phyloP scores from a whole-genome alignment of 1,140 invertebrate genomes.

The Megalopta genalis region DNA sequence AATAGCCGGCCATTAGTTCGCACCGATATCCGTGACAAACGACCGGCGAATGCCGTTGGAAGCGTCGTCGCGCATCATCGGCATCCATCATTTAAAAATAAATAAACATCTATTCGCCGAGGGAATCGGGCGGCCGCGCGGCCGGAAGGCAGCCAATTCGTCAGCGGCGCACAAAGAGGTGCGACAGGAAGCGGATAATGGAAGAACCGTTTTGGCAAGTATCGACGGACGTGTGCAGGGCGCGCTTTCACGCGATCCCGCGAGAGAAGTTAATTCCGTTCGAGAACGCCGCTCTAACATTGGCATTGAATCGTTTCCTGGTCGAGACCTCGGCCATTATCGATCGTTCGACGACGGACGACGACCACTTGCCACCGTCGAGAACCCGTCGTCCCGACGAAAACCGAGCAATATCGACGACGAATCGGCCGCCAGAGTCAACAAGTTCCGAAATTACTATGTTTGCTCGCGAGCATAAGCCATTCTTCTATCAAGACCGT shows the following conservation, averaged over 20 bases:
- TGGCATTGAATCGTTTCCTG: slow-evolving; percentile 61
- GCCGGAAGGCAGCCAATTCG: slow-evolving; percentile 55
- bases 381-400: background rate
- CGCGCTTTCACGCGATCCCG: slow-evolving; percentile 22
- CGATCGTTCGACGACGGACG: slow-evolving; percentile 51
- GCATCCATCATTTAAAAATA: slow-evolving; percentile 46
- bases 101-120: slow-evolving; percentile 43
- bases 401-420: background rate
- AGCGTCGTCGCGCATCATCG: background rate
- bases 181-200: slow-evolving; percentile 51
- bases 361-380: background rate
- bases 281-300: slow-evolving; percentile 61
- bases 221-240: slow-evolving; percentile 18
- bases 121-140: slow-evolving; percentile 29
- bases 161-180: slow-evolving; percentile 32
- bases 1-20: background rate
- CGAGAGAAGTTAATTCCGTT: slow-evolving; percentile 64
- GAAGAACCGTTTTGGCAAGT: slow-evolving; percentile 65
- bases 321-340: slow-evolving; percentile 52
- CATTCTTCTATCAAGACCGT: too few species aligned
- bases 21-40: background rate
- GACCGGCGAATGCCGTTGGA: background rate
- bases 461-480: too few species aligned
- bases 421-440: background rate
- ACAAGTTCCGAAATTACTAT: background rate